A percentile compares a stretch with the other conserved stretches of the same genome.
Conservation (phyloP, 2,797 vertebrate species). For the Acanthiza pusilla region DNA sequence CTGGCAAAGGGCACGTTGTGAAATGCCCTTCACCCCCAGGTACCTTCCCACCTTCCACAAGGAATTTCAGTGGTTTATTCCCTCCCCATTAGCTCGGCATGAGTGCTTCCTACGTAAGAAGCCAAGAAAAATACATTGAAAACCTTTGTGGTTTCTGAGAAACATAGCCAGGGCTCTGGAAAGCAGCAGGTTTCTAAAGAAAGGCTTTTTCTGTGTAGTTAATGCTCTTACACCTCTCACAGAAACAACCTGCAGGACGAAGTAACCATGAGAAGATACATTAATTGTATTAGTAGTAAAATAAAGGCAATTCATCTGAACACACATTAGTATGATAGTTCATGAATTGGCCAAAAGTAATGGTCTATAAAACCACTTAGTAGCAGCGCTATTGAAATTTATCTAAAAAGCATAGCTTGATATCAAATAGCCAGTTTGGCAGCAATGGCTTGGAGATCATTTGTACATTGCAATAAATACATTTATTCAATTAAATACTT, state of each 20-base stretch:
- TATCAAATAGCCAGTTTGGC: background rate
- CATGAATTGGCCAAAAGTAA: conserved; percentile 28
- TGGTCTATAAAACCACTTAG: conserved; percentile 17
- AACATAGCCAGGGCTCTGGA: background rate
- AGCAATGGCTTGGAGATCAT: background rate
- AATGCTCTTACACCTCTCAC: background rate
- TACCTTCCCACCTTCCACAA: background rate
- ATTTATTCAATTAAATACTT: background rate
- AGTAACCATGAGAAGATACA: background rate
- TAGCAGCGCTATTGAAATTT: background rate
- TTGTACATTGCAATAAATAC: background rate
- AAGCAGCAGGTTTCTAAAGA: background rate
- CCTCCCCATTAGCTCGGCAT: fast-evolving
- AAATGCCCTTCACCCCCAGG: background rate
- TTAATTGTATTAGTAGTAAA: conserved; percentile 16
- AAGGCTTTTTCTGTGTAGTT: background rate
- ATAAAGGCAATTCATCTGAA: conserved; percentile 29
- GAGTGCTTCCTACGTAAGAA: background rate
- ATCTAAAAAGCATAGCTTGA: background rate
- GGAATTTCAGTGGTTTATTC: background rate
- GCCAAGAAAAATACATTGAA: background rate
- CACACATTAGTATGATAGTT: background rate
- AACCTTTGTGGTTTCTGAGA: background rate
- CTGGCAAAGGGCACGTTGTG: background rate
- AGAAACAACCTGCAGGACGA: background rate